Evolutionary conservation across 2,113 vertebrate species (phyloP), one percentile per base, ranked within the genome.

Genomic region (Himantopus leucocephalus): DNA sequence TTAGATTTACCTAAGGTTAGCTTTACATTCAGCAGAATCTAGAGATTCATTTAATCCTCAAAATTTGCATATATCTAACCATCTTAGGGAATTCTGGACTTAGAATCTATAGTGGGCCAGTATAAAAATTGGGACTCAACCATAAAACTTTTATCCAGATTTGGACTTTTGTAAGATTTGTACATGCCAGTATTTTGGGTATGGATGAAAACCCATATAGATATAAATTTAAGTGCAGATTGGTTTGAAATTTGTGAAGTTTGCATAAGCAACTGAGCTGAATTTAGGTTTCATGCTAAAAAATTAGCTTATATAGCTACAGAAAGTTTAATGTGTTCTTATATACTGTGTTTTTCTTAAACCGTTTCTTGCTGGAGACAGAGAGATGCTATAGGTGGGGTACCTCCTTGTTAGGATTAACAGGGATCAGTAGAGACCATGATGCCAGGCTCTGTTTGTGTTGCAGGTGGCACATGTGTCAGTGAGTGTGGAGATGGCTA

Each of bases 401-500:
- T 62, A 47, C 20, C 9, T 60, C 41, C 16, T 60, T 79, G 26
- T 63, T 23, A 80, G 59, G 14, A 29, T 29, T 58, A 9, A 14
- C 4, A 56, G 6, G 14, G 8, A 16, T 53, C 41, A 26, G 32
- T 12, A 59, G 30, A 75, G 12, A 35, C 18, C 8, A 3, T 17
- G 7, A 45, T 68, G 23, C 23, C 16, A 62, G 17, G 9, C 6
- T 63, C 45, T 88, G 24, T 68, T 37, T 88, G 59, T 95, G 12
- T 73, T 92, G 58, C 74, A 98, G 98, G n/a, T 39, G 96, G 90
- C 63, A 52, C 8, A 8, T 98, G 99, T 67, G 98, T 99, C 77
- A 94, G 48, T 6, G 86, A 94, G 14, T 99, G 99, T 84, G 92
- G 55, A 43, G 94, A 97, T 12, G 99, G 99, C n/a, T 99, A 98